Conservation (phyloP, 2,113 vertebrate species). For the Phaethon lepturus region DNA sequence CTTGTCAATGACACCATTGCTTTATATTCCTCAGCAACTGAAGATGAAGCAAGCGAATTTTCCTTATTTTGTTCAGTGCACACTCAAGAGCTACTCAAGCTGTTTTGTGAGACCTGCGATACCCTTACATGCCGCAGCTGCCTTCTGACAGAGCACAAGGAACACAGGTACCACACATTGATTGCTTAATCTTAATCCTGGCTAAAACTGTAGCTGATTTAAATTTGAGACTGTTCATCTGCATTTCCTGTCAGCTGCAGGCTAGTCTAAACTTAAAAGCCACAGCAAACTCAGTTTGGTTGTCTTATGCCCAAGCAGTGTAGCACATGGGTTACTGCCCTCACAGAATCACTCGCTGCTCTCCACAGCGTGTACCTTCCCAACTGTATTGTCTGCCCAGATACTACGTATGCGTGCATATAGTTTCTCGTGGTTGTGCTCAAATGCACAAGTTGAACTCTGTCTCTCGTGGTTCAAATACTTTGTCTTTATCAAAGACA, state of each 20-base stretch:
- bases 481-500: background rate
- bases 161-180: conserved; percentile 75
- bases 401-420: background rate
- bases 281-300: background rate
- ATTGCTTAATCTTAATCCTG: background rate
- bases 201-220: background rate
- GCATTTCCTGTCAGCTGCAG: background rate
- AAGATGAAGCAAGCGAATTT: conserved; percentile 24
- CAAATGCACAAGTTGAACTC: background rate
- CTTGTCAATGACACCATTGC: background rate
- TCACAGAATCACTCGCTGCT: background rate
- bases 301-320: background rate
- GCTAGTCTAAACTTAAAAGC: background rate
- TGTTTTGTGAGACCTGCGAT: conserved; percentile 83
- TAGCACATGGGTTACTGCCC: fast-evolving
- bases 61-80: conserved; percentile 72
- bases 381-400: background rate
- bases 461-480: background rate
- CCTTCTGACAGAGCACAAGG: conserved; percentile 79
- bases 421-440: background rate
- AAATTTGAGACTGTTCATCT: background rate
- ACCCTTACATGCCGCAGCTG: conserved; percentile 76
- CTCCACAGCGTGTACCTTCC: background rate
- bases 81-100: conserved; percentile 71
- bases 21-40: conserved; percentile 63